Base-by-base conservation (phyloP, 92 coral and sea anemone species). In the Epizoanthus ramosus region DNA sequence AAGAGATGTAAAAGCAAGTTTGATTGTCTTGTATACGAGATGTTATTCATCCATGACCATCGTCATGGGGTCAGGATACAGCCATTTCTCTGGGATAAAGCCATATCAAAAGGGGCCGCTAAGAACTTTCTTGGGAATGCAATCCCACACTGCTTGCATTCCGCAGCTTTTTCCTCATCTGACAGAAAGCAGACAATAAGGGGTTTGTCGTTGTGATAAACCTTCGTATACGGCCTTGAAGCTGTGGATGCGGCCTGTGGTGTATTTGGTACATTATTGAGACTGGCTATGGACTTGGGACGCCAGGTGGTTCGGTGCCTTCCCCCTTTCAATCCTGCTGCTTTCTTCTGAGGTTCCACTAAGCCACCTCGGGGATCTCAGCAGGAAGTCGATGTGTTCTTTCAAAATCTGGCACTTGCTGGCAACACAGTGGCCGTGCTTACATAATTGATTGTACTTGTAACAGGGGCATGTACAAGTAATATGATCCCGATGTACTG, bases 391-490 rank as follows among this genome's bases (percentile, higher is more conserved):
- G 8, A 80, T 47, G 83, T 88, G 89, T 5, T 85, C 81, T 33
- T 77, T 76, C 79, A 88, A 61, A 65, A 75, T 50, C 25, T 64
- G 41, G 35, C 31, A 68, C 14, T 64, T 80, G 73, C 60, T 31
- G 28, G 88, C 89, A 17, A 85, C 79, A 56, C 86, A 84, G 70
- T 85, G 85, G 31, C 92, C 81, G 56, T 85, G 92, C 79, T 85
- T 89, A 74, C 87, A 85, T 1, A 89, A 21, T 64, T 3, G 35
- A 28, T 80, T 85, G 82, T 79, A 85, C 60, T 74, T 79, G 74
- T 80, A 89, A 35, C 86, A 85, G 0, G 89, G 84, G 54, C 89
- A 89, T 13, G 83, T 80, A n/a, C 92, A 89, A 43, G 57, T 53
- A 2, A 85, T 65, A 47, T 88, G 89, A 17, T 88, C 85, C 8